These are phyloP conservation scores for Fulica atra DNA, from an alignment of 2,113 vertebrate species.

Conservation along the genomic window DNA sequence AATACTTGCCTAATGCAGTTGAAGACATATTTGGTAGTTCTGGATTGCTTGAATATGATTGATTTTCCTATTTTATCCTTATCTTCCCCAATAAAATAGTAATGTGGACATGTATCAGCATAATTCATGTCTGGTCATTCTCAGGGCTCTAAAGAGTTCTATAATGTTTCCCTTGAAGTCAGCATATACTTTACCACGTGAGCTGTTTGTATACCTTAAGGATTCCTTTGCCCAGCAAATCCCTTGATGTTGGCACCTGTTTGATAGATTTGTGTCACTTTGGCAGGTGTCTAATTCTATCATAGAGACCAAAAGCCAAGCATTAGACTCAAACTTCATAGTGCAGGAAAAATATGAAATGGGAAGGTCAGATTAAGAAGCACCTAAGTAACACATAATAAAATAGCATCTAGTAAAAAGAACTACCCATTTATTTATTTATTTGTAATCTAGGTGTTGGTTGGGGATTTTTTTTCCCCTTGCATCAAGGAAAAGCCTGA, in stretches of 20 bases:
- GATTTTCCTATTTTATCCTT: conserved; percentile 32
- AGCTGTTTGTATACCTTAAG: not conserved
- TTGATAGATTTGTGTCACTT: not conserved
- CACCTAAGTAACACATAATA: not conserved
- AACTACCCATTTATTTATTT: not conserved
- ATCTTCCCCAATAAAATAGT: conserved; percentile 38
- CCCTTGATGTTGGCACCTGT: not conserved
- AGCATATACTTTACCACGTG: not conserved
- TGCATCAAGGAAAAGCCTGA: not conserved
- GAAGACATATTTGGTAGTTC: not conserved
- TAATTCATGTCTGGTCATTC: conserved; percentile 27
- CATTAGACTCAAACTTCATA: not conserved
- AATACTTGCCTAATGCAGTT: not conserved
- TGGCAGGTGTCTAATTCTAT: not conserved
- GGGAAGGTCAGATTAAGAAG: not conserved
- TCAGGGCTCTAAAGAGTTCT: not conserved
- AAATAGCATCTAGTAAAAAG: not conserved
- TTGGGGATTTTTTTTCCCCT: not conserved
- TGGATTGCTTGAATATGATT: conserved; percentile 34
- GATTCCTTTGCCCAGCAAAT: not conserved
- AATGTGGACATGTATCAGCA: not conserved
- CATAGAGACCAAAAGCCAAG: not conserved
- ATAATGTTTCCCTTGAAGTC: not conserved
- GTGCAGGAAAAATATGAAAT: not conserved
- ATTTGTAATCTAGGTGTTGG: not conserved